These are phyloP conservation scores for Cephus rjabovi DNA, from an alignment of 2,888 invertebrate genomes.

Conservation along the genomic window DNA sequence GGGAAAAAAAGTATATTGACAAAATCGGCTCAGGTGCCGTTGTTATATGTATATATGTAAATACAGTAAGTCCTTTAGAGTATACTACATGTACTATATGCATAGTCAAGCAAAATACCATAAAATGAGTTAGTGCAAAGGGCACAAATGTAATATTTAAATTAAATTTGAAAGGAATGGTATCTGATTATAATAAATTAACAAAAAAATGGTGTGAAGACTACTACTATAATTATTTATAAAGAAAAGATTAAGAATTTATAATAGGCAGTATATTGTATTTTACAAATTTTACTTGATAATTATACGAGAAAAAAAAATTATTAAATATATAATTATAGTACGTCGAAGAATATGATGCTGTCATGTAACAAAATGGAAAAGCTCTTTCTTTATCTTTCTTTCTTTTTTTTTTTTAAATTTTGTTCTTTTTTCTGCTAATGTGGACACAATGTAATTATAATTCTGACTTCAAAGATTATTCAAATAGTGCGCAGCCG, in stretches of 20 bases:
- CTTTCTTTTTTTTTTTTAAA: background rate
- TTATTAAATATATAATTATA: constrained; percentile 47
- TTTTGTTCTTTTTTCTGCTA: background rate
- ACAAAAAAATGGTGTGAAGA: constrained; percentile 62
- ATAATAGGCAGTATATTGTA: constrained; percentile 64
- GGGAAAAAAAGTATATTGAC: constrained; percentile 41
- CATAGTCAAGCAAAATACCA: constrained; percentile 39
- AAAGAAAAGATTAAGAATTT: constrained; percentile 62
- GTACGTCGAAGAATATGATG: constrained; percentile 48
- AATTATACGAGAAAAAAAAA: constrained; percentile 44
- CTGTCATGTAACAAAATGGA: constrained; percentile 22
- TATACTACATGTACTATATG: constrained; percentile 61
- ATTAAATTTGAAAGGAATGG: constrained; percentile 46
- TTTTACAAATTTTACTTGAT: constrained; percentile 66
- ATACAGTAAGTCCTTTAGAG: constrained; percentile 63
- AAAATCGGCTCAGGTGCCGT: constrained; percentile 50
- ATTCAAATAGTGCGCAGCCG: background rate
- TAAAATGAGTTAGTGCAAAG: constrained; percentile 57
- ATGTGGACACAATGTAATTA: background rate
- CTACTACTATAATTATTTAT: constrained; percentile 66
- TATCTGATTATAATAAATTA: constrained; percentile 58
- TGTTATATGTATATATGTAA: constrained; percentile 65
- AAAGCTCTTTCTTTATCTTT: background rate
- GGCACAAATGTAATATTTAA: constrained; percentile 67
- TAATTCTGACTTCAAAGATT: background rate